Evolutionary conservation across 1,140 invertebrate species (phyloP), one percentile per base, ranked within the genome.

Genomic region (Kradibia gibbosae): DNA sequence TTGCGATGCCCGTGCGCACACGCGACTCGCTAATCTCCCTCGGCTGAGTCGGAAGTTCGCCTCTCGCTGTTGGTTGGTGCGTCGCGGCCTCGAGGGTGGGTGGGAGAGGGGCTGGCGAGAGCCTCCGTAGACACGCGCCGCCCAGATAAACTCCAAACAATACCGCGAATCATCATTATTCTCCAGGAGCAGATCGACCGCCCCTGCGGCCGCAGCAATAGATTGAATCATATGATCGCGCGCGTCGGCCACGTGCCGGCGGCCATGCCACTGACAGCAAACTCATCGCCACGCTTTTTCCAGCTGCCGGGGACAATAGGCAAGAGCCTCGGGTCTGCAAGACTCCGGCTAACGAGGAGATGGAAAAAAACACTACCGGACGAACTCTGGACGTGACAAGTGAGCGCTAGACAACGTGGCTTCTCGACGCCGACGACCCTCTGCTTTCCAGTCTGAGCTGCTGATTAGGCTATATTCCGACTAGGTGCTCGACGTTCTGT

Each of bases 111-210:
- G 36, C 39, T 22, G 42, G 20, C 28, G 70, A 20, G 36, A 28
- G 53, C 50, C 57, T 34, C 67, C n/a, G 57, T 67, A 76, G 81
- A 77, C 81, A 82, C 81, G 81, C 77, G 81, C 72, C 81, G 42
- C 31, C 45, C 36, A 79, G 83, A 83, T 83, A 83, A 83, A 73
- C 74, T 73, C 60, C 72, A 78, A 55, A 80, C 73, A 83, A 80
- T 80, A 70, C 73, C 78, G 78, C 65, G 75, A 80, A 67, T 78
- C 82, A 72, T 70, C 71, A 71, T 83, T 79, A 76, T 72, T 50
- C 50, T 62, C 42, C 22, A 55, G n/a, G 70, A 50, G 57, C 55
- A n/a, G 60, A 25, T 42, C 50, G 20, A 17, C 50, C 78, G 36
- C 34, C 62, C 62, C n/a, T 31, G 70, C 57, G 31, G 36, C 45